phyloP scores from a whole-genome alignment of 2,888 invertebrate genomes.

The Prenolepis imparis region DNA sequence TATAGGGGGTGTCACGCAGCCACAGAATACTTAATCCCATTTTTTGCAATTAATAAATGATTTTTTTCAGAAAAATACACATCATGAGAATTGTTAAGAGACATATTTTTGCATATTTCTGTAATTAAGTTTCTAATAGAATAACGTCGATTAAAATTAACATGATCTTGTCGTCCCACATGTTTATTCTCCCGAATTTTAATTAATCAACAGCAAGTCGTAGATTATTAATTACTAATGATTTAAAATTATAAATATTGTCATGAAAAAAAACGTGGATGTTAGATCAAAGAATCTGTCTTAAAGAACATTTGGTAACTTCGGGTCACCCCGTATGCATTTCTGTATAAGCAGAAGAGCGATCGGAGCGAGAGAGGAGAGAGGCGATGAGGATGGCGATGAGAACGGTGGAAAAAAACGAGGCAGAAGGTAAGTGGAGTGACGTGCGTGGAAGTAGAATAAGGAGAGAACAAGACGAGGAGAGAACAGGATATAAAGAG shows the following conservation, averaged over 20 bases:
- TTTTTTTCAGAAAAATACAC: not conserved
- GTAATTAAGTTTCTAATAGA: not conserved
- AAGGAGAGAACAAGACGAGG: constrained; percentile 67
- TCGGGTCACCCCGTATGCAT: constrained; percentile 38
- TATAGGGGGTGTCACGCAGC: constrained; percentile 14
- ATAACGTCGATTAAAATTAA: not conserved
- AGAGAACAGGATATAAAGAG: constrained; percentile 22
- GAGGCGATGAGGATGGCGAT: constrained; percentile 60
- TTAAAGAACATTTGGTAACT: constrained; percentile 17
- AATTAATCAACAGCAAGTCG: not conserved
- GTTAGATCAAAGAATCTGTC: not conserved
- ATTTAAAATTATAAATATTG: not conserved
- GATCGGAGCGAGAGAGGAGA: constrained; percentile 40
- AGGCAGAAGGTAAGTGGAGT: constrained; percentile 73
- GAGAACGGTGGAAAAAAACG: constrained; percentile 68
- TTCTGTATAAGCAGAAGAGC: constrained; percentile 41
- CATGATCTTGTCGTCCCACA: not conserved
- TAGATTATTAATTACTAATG: not conserved
- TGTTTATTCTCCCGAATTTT: not conserved
- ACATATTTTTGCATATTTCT: not conserved
- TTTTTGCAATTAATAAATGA: not conserved
- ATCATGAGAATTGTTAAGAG: not conserved
- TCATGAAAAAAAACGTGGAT: not conserved
- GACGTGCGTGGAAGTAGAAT: constrained; percentile 75
- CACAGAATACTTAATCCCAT: not conserved